Base-by-base conservation (phyloP, 1,140 invertebrate species). In the Drosophila pseudoobscura region DNA sequence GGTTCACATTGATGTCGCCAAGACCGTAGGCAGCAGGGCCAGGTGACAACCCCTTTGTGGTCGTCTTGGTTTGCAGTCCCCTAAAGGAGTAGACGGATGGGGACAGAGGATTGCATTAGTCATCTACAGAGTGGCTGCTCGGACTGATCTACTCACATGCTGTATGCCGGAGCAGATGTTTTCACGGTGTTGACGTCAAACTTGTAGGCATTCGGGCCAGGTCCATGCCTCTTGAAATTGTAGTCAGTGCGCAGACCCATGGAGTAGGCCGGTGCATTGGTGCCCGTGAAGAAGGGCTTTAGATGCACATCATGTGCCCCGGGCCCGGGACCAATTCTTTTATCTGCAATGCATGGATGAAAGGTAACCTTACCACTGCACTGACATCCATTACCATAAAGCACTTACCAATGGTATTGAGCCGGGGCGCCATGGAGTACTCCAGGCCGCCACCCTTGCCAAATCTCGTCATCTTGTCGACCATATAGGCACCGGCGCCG, bases 161-260 rank as follows among this genome's bases (percentile, higher is more conserved):
- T 92, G 60, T 92, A 93, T 1, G 92, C 91, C 1, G 92, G 92
- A 17, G 84, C 85, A 0, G 89, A 76, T 9, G 75, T 83, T 54
- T 87, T 91, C 54, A 92, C 89, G 0, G 92, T 77, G 56, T 91
- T 90, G 1, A 92, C 78, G 75, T 92, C 61, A 77, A 93, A 62
- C 66, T 92, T 92, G 90, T 95, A 94, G n/a, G 93, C 93, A 90
- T 94, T 94, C 3, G 94, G 93, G n/a, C 93, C 94, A 3, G 94
- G 94, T 6, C 93, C 93, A 1, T 85, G 58, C 3, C 91, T 89
- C 61, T 92, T 92, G 20, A 85, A 80, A n/a, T 46, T 60, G 41
- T 80, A 90, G n/a, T 91, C 90, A 9, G 92, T 92, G 6, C 93
- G 91, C 3, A 91, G 89, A 7, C 92, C 93, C 90, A 94, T 93